A percentile compares a stretch with the other conserved stretches of the same genome.
Conservation (phyloP, 2,797 vertebrate species). For the Kryptopterus vitreolus region DNA sequence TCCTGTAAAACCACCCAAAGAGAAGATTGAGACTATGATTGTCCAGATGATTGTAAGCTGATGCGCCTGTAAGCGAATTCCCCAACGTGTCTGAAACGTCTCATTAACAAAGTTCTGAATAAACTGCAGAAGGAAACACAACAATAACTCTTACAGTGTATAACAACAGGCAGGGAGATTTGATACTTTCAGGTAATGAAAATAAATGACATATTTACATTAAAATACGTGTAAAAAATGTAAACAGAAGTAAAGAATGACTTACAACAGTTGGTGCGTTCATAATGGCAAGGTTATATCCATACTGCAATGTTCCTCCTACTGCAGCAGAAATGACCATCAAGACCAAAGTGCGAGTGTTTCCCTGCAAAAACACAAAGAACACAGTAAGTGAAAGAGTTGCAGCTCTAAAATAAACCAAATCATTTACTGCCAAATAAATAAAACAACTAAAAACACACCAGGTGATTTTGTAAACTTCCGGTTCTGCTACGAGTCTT, state of each 20-base stretch:
- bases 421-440: not conserved
- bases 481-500: too few species aligned
- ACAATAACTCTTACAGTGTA: not conserved
- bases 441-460: not conserved
- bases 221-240: not conserved
- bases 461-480: too few species aligned
- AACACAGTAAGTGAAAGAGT: not conserved
- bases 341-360: conserved; percentile 74
- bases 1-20: conserved; percentile 82
- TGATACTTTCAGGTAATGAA: not conserved
- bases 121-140: conserved; percentile 66
- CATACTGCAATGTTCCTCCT: conserved; percentile 92
- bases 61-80: conserved; percentile 68
- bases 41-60: conserved; percentile 84
- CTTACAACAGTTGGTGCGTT: conserved; percentile 84
- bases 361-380: conserved; percentile 62
- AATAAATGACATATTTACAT: not conserved
- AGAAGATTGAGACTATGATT: conserved; percentile 77
- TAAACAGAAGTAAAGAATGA: not conserved
- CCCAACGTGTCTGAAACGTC: conserved; percentile 79
- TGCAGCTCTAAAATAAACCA: not conserved
- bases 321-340: conserved; percentile 83
- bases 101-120: conserved; percentile 86
- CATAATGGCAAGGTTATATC: conserved; percentile 91
- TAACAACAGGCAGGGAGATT: not conserved